These are phyloP conservation scores for Notocelia uddmanniana DNA, from an alignment of 2,888 invertebrate genomes.

Conservation along the genomic window DNA sequence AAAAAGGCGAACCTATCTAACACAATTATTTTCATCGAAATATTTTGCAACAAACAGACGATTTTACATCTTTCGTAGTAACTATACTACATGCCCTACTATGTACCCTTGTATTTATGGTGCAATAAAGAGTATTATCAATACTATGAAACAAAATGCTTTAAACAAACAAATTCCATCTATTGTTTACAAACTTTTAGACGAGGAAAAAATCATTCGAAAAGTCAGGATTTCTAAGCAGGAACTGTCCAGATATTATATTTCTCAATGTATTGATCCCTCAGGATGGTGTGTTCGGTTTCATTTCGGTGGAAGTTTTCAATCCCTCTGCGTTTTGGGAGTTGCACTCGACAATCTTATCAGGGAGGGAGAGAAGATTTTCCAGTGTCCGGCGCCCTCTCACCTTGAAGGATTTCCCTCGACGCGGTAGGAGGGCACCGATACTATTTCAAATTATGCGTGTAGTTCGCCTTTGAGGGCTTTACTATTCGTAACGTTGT, in stretches of 20 bases:
- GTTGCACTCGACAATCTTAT: constrained; percentile 86
- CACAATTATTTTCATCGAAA: not conserved
- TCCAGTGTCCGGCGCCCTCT: constrained; percentile 81
- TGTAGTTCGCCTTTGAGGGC: constrained; percentile 70
- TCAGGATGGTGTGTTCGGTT: constrained; percentile 79
- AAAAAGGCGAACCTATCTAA: not conserved
- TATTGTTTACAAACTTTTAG: constrained; percentile 41
- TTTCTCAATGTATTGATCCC: constrained; percentile 84
- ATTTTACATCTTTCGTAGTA: not conserved
- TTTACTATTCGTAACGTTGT: constrained; percentile 61
- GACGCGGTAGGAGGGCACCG: constrained; percentile 65
- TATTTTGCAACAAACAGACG: not conserved
- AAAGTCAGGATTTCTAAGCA: constrained; percentile 56
- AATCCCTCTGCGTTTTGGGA: constrained; percentile 84
- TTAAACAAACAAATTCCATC: constrained; percentile 5
- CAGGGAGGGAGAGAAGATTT: constrained; percentile 79
- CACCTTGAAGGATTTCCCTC: constrained; percentile 81
- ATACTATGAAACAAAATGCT: too few species aligned
- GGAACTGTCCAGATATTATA: constrained; percentile 80
- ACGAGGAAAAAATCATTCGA: constrained; percentile 37
- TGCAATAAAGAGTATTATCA: too few species aligned
- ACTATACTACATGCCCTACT: too few species aligned
- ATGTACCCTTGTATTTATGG: too few species aligned
- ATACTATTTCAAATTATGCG: constrained; percentile 82
- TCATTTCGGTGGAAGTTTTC: constrained; percentile 82